Evolutionary conservation across 2,888 invertebrate species (phyloP).

Genomic region (Eupithecia abbreviata): DNA sequence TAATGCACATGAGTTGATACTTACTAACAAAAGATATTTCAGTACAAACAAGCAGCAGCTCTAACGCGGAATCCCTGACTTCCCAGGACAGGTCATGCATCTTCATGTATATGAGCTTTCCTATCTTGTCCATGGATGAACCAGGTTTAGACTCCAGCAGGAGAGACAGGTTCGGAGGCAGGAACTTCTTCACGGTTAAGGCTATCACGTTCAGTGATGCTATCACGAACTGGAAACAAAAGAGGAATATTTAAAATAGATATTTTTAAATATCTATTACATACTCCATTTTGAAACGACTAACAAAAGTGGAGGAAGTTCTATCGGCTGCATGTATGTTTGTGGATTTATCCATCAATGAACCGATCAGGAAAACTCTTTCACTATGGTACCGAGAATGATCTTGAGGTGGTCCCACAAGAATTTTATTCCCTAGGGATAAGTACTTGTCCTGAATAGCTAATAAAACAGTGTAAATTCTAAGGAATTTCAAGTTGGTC

Average conservation of each 20-base stretch:
- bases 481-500: too few species aligned
- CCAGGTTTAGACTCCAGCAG: conserved; percentile 87
- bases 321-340: too few species aligned
- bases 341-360: too few species aligned
- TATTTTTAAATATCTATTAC: background rate
- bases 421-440: too few species aligned
- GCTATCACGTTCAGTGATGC: conserved; percentile 88
- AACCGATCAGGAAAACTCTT: too few species aligned
- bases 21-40: conserved; percentile 88
- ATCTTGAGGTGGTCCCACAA: too few species aligned
- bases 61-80: conserved; percentile 89
- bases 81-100: conserved; percentile 91
- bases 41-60: conserved; percentile 88
- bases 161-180: conserved; percentile 90
- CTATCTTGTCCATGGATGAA: conserved; percentile 86
- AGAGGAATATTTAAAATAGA: background rate
- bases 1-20: background rate
- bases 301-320: too few species aligned
- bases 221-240: conserved; percentile 85
- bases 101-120: conserved; percentile 86
- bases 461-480: too few species aligned
- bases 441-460: too few species aligned
- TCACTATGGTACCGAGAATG: too few species aligned
- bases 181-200: conserved; percentile 88
- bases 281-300: too few species aligned